These are phyloP conservation scores for Nymphicus hollandicus DNA, from an alignment of 2,113 vertebrate species.

Conservation along the genomic window DNA sequence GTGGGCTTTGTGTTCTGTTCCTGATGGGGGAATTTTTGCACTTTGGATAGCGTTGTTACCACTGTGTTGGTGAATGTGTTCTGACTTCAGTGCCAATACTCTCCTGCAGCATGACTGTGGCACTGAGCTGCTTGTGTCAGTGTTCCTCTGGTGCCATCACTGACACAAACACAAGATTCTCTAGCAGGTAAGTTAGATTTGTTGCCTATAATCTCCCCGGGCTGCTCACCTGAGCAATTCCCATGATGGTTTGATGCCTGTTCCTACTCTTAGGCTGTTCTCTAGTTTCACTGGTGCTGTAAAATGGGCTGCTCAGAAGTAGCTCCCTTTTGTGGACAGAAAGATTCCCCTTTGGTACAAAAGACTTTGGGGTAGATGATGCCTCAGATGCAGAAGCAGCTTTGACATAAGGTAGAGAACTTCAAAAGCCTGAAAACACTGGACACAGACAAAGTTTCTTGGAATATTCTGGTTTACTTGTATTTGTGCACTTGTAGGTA, in stretches of 20 bases:
- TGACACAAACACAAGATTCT: neutral
- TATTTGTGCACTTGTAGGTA: neutral
- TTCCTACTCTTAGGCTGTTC: neutral
- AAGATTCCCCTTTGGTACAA: neutral
- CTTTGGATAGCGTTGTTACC: neutral
- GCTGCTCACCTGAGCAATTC: neutral
- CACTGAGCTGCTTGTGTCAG: neutral
- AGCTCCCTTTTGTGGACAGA: neutral
- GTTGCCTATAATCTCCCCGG: neutral
- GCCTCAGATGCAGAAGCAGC: neutral
- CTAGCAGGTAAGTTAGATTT: neutral
- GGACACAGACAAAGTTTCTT: neutral
- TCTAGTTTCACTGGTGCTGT: neutral
- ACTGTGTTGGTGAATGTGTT: neutral
- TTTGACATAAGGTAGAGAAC: neutral
- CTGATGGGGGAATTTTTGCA: neutral
- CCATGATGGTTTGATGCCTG: neutral
- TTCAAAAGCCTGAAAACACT: neutral
- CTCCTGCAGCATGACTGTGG: accelerated
- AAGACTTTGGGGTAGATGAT: neutral
- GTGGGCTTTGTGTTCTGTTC: no score
- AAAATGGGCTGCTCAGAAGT: neutral
- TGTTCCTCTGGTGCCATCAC: neutral
- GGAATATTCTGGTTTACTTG: neutral
- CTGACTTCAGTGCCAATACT: neutral